Evolutionary conservation across 1,140 invertebrate genomes (phyloP).

Genomic region (Carposina sasakii): DNA sequence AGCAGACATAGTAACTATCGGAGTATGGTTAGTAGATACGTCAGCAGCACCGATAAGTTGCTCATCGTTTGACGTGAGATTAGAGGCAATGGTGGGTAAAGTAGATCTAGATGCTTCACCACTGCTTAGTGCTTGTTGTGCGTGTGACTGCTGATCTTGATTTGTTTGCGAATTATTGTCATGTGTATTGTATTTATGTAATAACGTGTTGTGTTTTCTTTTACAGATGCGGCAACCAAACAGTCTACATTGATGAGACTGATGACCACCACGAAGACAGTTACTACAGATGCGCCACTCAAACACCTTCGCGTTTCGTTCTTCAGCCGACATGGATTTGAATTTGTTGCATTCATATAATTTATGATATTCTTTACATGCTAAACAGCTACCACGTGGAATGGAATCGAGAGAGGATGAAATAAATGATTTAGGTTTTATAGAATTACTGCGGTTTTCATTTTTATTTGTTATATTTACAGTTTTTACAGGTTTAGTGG

Average conservation of each 20-base stretch:
- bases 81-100: too few relatives aligned
- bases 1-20: too few relatives aligned
- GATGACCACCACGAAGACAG: conserved; percentile 2
- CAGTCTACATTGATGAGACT: neutral
- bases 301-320: neutral
- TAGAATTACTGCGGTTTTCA: neutral
- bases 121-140: too few relatives aligned
- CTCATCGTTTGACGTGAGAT: too few relatives aligned
- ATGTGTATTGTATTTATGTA: conserved; percentile 2
- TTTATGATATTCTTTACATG: neutral
- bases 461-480: neutral
- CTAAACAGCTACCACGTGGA: neutral
- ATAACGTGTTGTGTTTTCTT: conserved; percentile 4
- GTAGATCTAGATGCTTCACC: too few relatives aligned
- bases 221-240: neutral
- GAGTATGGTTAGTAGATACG: too few relatives aligned
- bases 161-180: too few relatives aligned
- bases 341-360: neutral
- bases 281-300: conserved; percentile 1
- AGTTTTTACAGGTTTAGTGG: neutral
- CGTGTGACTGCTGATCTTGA: too few relatives aligned
- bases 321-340: neutral
- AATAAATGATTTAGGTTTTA: neutral
- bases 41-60: too few relatives aligned
- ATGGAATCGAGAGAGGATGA: neutral